These are phyloP conservation scores for Allacma fusca DNA, from an alignment of 2,888 invertebrate genomes.

Conservation along the genomic window DNA sequence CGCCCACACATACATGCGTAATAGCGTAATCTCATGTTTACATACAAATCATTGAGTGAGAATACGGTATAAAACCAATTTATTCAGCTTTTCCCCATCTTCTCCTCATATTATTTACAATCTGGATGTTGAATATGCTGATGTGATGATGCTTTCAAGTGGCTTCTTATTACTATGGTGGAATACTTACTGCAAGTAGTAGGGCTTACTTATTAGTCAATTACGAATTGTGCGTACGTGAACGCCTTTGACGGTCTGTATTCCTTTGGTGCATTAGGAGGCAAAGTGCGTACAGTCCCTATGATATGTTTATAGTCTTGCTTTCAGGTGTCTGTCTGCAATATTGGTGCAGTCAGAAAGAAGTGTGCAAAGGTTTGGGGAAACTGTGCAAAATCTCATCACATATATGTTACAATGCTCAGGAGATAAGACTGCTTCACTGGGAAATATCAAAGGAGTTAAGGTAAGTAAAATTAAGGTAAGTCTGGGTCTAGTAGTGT, in stretches of 20 bases:
- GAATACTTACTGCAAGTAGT: slow-evolving; percentile 9
- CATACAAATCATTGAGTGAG: slow-evolving; percentile 19
- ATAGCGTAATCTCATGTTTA: slow-evolving; percentile 5
- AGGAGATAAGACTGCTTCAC: too few relatives aligned
- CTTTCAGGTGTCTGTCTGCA: not conserved
- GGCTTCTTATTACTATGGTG: not conserved
- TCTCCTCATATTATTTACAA: not conserved
- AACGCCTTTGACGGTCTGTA: not conserved
- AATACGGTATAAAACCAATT: slow-evolving; percentile 13
- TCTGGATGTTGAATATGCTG: slow-evolving; percentile 9
- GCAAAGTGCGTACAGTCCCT: not conserved
- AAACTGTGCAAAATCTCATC: too few relatives aligned
- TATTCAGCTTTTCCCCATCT: not conserved
- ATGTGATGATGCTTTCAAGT: slow-evolving; percentile 7
- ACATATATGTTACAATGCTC: too few relatives aligned
- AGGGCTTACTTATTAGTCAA: not conserved
- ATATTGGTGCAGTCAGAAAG: too few relatives aligned
- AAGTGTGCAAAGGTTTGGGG: not conserved
- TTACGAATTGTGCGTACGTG: not conserved
- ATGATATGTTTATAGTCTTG: slow-evolving; percentile 8
- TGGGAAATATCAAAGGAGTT: too few relatives aligned
- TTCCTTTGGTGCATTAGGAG: not conserved
- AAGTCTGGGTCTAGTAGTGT: not conserved
- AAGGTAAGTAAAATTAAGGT: not conserved
- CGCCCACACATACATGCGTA: slow-evolving; percentile 20